Base-by-base conservation (phyloP, 2,888 invertebrate genomes). In the Chesias legatella region DNA sequence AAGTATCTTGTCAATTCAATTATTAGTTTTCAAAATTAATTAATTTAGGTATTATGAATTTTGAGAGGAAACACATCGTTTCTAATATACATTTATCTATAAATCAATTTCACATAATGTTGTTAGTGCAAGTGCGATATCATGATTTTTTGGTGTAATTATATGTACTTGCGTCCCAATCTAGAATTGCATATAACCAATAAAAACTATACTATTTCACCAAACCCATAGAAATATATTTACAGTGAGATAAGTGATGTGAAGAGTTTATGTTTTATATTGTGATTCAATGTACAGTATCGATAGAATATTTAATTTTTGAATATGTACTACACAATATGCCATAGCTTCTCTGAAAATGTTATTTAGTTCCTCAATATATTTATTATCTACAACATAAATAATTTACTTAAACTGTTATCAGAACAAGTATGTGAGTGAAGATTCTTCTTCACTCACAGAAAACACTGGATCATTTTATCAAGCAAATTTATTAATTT, bases 41-140 rank as follows among this genome's bases (percentile, higher is more conserved):
- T n/a, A n/a, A n/a, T n/a, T n/a, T 17, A 17, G 13, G 5, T 3
- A 17, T 17, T 17, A 17, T 5, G 13, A 5, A 17, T 17, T 17
- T 17, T 17, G 5, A 5, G 5, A 2, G 13, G 3, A 17, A 17
- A 17, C 2, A 17, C 5, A 17, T 2, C 2, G 13, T 3, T 2
- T 17, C 13, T 17, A 17, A 17, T 3, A 17, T n/a, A n/a, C n/a
- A n/a, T 35, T 9, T 2, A 26, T 21, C 20, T 34, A 13, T 35
- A 29, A 27, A 24, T 33, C 4, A 7, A 8, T 28, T 40, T 43
- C n/a, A 38, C 27, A 28, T 22, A 23, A 2, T 39, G 31, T 32
- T 36, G 55, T 72, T 72, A 72, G 70, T 70, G 68, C 66, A 28
- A 46, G 74, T 74, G 73, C 70, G 33, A 21, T 42, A 36, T 47